These are phyloP conservation scores for Tyrophagus putrescentiae DNA, from an alignment of 1,140 invertebrate genomes.

Conservation along the genomic window DNA sequence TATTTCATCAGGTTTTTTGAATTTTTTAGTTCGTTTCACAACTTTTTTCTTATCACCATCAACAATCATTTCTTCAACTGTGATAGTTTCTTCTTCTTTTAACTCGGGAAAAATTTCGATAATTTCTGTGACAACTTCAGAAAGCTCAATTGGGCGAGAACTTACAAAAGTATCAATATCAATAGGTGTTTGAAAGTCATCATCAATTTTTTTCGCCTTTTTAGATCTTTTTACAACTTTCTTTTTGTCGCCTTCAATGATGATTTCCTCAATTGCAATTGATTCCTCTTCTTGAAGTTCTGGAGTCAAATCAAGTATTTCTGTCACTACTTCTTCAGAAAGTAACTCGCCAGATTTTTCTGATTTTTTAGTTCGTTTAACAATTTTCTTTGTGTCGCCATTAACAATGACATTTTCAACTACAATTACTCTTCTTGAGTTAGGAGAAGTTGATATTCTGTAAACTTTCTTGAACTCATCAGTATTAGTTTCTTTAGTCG, in stretches of 20 bases:
- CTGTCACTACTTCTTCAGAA: neutral
- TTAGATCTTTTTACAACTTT: neutral
- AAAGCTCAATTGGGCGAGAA: no score
- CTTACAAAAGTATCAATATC: no score
- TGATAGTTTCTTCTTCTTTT: conserved; percentile 19
- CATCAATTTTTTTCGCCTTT: neutral
- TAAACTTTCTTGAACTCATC: no score
- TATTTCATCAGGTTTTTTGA: no score
- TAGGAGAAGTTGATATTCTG: neutral
- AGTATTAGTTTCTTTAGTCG: no score
- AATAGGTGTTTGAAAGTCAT: no score
- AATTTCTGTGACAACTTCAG: neutral
- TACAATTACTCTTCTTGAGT: conserved; percentile 6
- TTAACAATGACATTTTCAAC: conserved; percentile 14
- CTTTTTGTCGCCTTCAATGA: conserved; percentile 15
- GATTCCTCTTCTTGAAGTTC: conserved; percentile 21
- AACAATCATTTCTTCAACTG: neutral
- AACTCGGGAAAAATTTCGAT: neutral
- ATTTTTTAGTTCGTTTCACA: neutral
- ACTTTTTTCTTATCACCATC: neutral
- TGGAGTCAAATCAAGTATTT: neutral
- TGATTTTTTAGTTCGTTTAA: neutral
- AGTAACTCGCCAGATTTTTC: neutral
- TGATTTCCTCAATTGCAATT: neutral
- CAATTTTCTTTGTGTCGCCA: neutral